A percentile compares a stretch with the other conserved stretches of the same genome.
Conservation (phyloP, 2,113 vertebrate genomes). For the Cheilinus undulatus region DNA sequence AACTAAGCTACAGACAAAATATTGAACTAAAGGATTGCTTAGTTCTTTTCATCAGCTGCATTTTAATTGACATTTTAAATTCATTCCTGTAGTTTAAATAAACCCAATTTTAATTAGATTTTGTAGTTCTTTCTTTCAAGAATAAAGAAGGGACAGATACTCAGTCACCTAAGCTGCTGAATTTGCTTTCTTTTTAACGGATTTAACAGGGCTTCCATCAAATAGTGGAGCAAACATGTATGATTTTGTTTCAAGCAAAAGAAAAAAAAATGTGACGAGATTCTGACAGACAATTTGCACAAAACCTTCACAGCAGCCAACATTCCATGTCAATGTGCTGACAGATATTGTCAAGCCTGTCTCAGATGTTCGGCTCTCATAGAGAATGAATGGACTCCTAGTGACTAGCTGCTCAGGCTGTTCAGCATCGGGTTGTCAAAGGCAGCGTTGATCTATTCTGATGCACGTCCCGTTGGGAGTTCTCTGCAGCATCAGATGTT, state of each 20-base stretch:
- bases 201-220: not conserved
- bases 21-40: no score
- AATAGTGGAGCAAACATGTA: not conserved
- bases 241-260: conserved; percentile 7
- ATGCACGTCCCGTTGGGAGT: conserved; percentile 47
- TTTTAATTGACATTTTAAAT: no score
- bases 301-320: conserved; percentile 27
- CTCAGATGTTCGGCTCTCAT: conserved; percentile 43
- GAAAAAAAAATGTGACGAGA: conserved; percentile 35
- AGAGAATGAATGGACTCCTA: conserved; percentile 43
- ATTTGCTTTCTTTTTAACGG: not conserved
- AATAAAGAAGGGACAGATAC: not conserved
- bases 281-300: conserved; percentile 41
- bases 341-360: conserved; percentile 46
- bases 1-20: no score
- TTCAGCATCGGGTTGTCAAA: conserved; percentile 61
- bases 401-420: conserved; percentile 49
- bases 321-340: conserved; percentile 36
- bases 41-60: no score
- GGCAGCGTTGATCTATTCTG: conserved; percentile 58
- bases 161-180: not conserved
- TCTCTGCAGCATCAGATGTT: conserved; percentile 25
- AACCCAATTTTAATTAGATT: not conserved
- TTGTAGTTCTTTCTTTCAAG: not conserved
- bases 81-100: not conserved